Base-by-base conservation (phyloP, 2,888 invertebrate species). In the Dexiosoma caninum region DNA sequence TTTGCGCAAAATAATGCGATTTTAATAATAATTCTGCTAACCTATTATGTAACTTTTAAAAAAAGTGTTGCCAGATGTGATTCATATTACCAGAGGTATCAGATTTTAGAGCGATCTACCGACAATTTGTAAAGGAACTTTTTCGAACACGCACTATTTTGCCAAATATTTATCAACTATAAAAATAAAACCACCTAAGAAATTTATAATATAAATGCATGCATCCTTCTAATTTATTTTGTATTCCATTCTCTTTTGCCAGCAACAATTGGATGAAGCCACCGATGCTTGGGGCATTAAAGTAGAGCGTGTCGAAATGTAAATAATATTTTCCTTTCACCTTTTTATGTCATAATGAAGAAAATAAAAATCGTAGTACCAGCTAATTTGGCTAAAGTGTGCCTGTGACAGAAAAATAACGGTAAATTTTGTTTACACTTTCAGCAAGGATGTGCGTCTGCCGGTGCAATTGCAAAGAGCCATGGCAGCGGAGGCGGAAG, bases 241-340 rank as follows among this genome's bases (percentile, higher is more conserved):
- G 3, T 42, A 8, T 71, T 44, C 21, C 4, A 32, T 60, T 64
- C 23, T 27, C 19, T 53, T 66, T 64, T n/a, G 14, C 23, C n/a
- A 93, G 93, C 89, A 94, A 53, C 93, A 95, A 16, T 90, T 97
- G 82, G 97, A 97, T 88, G 97, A 96, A 87, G 97, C 97, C 1
- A 97, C 97, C 7, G 97, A 96, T 88, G 94, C 95, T 10, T 97
- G 97, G 97, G 97, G 95, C 27, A 97, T 97, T 87, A 97, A 97
- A 91, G 97, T 98, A 37, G 98, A 98, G 91, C 92, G 98, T 84
- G 98, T 98, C 12, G 98, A 98, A 92, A 96, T 98, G 97, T 97
- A 91, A 94, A 95, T 93, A 46, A 57, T 35, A 16, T 19, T 66
- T 37, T 84, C 80, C 66, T 84, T 71, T 21, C n/a, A 40, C 32